phyloP scores from a whole-genome alignment of 2,113 vertebrate genomes.

The Forbesichthys papilliferus region DNA sequence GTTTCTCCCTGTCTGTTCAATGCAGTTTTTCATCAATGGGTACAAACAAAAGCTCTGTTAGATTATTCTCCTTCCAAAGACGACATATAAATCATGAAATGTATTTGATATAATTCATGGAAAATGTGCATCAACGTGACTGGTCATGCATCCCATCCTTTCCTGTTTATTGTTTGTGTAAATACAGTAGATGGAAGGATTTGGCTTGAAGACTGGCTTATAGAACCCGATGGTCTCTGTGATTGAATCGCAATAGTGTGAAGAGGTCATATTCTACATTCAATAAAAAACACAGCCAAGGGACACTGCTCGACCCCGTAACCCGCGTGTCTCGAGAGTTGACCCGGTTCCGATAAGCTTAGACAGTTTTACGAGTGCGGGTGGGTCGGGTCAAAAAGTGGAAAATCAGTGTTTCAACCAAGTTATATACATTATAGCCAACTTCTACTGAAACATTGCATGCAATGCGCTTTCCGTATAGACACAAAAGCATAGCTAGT shows the following conservation, averaged over 20 bases:
- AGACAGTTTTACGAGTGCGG: too few species aligned
- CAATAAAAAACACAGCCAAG: constrained; percentile 34
- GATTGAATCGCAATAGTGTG: not conserved
- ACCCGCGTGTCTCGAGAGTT: too few species aligned
- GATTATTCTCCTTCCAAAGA: not conserved
- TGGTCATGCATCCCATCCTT: constrained; percentile 11
- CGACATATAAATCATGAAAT: not conserved
- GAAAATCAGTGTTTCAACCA: too few species aligned
- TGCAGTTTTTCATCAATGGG: too few species aligned
- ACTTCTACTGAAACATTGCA: too few species aligned
- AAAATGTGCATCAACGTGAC: constrained; percentile 22
- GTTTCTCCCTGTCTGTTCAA: not conserved
- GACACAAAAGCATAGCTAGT: not conserved
- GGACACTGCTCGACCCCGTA: not conserved
- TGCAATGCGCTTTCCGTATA: too few species aligned
- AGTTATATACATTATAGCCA: too few species aligned
- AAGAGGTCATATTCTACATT: constrained; percentile 16
- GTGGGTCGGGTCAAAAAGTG: too few species aligned
- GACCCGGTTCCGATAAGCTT: too few species aligned
- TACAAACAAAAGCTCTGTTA: not conserved
- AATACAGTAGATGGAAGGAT: constrained; percentile 15
- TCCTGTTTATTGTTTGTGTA: not conserved
- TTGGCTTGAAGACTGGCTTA: not conserved
- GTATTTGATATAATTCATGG: constrained; percentile 16
- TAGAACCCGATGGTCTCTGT: constrained; percentile 5